Conservation (phyloP, 2,113 vertebrate species). For the Gavia stellata region DNA sequence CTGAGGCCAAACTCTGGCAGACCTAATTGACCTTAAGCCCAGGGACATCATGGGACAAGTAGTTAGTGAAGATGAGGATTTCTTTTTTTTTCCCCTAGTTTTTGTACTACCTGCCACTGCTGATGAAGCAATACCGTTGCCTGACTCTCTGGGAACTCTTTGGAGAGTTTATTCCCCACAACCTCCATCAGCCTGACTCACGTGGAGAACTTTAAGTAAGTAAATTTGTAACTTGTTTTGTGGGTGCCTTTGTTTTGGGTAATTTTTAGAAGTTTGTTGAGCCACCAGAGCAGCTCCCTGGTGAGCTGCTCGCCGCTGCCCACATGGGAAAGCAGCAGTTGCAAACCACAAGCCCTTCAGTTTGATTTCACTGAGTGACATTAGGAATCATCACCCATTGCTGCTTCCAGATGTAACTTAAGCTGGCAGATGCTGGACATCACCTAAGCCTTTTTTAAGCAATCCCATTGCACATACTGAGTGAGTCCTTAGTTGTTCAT, state of each 20-base stretch:
- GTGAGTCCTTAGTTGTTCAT: neutral
- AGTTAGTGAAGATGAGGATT: neutral
- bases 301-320: neutral
- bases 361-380: neutral
- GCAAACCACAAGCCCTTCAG: neutral
- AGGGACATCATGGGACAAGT: neutral
- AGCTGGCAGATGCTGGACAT: neutral
- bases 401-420: neutral
- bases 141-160: neutral
- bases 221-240: neutral
- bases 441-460: neutral
- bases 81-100: neutral
- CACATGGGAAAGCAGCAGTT: neutral
- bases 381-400: neutral
- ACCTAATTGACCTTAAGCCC: neutral
- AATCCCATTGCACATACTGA: neutral
- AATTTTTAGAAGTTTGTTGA: neutral
- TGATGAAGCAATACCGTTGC: neutral
- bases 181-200: neutral
- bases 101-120: neutral
- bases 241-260: neutral
- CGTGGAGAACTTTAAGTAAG: neutral
- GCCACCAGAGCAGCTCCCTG: neutral
- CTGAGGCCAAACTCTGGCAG: neutral
- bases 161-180: neutral